These are phyloP conservation scores for Dissostichus mawsoni DNA, from an alignment of 2,113 vertebrate genomes.

Conservation along the genomic window DNA sequence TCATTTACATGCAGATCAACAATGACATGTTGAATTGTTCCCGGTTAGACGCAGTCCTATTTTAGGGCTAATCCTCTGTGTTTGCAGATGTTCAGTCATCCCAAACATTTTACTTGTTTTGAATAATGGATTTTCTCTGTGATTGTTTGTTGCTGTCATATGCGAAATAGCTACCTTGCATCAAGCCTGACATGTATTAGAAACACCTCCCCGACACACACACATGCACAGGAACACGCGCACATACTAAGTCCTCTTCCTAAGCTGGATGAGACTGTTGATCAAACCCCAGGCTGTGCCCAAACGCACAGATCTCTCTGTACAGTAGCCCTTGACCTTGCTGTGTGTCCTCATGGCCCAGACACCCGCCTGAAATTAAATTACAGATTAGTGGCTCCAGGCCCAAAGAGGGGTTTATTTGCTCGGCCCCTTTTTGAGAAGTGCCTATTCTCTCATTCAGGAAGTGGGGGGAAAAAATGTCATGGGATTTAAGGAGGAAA, in stretches of 20 bases:
- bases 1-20: conserved; percentile 76
- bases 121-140: conserved; percentile 77
- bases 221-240: background rate
- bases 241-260: conserved; percentile 39
- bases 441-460: conserved; percentile 61
- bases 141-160: conserved; percentile 73
- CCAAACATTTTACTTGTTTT: conserved; percentile 74
- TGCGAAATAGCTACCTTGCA: conserved; percentile 65
- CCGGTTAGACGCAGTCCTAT: conserved; percentile 60
- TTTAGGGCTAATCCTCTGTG: conserved; percentile 73
- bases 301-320: conserved; percentile 63
- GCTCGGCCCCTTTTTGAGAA: conserved; percentile 66
- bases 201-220: conserved; percentile 14
- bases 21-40: conserved; percentile 71
- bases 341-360: conserved; percentile 72
- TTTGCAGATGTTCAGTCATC: conserved; percentile 75
- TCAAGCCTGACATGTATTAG: conserved; percentile 57
- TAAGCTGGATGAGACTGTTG: conserved; percentile 72
- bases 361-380: conserved; percentile 81
- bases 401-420: conserved; percentile 76
- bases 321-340: conserved; percentile 82
- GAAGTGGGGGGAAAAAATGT: conserved; percentile 38
- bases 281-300: conserved; percentile 71
- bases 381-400: conserved; percentile 80
- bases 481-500: conserved; percentile 72